Evolutionary conservation across 2,113 vertebrate species (phyloP).

Genomic region (Pangasianodon hypophthalmus): DNA sequence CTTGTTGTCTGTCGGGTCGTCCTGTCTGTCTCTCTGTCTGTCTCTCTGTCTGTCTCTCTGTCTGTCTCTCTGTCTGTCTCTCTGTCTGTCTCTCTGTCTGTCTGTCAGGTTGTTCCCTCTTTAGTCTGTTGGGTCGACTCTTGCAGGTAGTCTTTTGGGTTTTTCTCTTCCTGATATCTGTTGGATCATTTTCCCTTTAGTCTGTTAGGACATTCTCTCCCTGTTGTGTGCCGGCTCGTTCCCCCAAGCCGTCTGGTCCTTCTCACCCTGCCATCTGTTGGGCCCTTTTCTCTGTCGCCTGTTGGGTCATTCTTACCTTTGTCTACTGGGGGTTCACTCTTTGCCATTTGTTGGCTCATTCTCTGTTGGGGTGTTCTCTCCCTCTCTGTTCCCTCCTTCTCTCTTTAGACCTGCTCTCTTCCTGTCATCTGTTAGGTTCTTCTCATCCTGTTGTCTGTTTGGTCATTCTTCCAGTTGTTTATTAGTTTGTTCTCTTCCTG

Average conservation of each 20-base stretch:
- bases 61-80: background rate
- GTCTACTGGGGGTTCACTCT: background rate
- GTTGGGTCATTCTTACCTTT: background rate
- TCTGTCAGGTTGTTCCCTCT: background rate
- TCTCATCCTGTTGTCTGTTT: background rate
- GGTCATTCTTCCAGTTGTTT: background rate
- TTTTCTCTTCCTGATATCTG: background rate
- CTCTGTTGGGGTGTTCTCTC: background rate
- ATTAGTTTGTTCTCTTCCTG: background rate
- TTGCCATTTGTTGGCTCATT: background rate
- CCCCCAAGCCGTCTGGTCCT: background rate
- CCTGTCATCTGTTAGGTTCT: background rate
- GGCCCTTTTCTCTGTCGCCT: background rate
- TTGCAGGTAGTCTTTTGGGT: background rate
- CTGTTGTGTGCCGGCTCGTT: background rate
- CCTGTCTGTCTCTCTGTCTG: background rate
- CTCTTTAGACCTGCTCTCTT: background rate
- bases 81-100: background rate
- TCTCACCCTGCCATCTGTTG: background rate
- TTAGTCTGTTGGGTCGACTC: background rate
- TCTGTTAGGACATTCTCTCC: background rate
- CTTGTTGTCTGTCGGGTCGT: background rate
- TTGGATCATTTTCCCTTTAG: background rate
- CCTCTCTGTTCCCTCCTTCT: background rate
- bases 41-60: background rate